Evolutionary conservation across 2,888 invertebrate genomes (phyloP), one percentile per base, ranked within the genome.

Genomic region (Euphydryas editha): DNA sequence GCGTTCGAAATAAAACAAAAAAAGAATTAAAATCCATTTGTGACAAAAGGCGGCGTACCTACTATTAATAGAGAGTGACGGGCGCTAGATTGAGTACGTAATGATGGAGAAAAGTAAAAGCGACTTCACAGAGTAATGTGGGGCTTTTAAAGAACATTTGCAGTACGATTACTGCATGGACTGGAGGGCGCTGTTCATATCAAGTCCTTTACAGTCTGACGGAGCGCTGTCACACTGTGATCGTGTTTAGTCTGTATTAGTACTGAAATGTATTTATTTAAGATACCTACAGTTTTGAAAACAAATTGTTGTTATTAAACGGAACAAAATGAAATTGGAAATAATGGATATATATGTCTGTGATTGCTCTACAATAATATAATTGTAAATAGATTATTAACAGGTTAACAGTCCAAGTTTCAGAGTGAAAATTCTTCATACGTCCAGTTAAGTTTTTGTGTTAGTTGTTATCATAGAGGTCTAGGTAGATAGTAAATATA

Each of bases 61-160:
- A n/a, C n/a, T n/a, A n/a, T n/a, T 39, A 11, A 11, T 15, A 39
- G n/a, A 15, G 42, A 4, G 10, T 11, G 11, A 36, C 5, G 13
- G 49, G 6, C 8, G 49, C 24, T 51, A 51, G n/a, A 24, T 24
- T 24, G 24, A 51, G 49, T 51, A 24, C 21, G 49, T 24, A 51
- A 51, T 24, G 24, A 51, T 51, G 49, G 49, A 24, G 24, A 51
- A 44, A 51, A 51, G 5, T 13, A 51, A 20, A 20, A 47, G 13
- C 11, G 47, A 47, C 47, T 18, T 47, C 18, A 47, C 47, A 47
- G 20, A 47, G 47, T 20, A 47, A 47, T 47, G 20, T 13, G 47
- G 47, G 46, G 20, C 20, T 47, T 47, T 47, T 18, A 47, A 13
- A 20, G 47, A 47, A 47, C 47, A 47, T 18, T 20, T 47, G 47